Evolutionary conservation across 1,140 invertebrate genomes (phyloP), one percentile per base, ranked within the genome.

Genomic region (Nasonia vitripennis): DNA sequence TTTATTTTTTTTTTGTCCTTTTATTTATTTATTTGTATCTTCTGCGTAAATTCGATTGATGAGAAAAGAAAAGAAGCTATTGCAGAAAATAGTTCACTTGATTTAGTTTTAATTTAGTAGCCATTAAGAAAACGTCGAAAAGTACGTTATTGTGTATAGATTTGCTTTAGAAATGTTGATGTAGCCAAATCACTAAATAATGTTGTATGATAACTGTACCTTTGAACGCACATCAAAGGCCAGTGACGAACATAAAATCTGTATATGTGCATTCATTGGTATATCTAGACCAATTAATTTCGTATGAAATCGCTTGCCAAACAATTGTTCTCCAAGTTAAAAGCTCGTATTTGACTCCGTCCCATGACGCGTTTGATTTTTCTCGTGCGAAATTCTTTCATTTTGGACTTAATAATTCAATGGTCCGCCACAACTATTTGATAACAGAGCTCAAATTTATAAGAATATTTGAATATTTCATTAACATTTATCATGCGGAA

Each of bases 341-440:
- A 7, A 45, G 12, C 4, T 75, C 20, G 37, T 74, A 62, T 75
- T 62, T 82, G 71, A 82, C 81, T 82, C 81, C 71, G 71, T 82
- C 81, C 81, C 20, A 12, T 20, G 12, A 48, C 14, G 37, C 34
- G 31, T 81, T 81, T 70, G 4, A 34, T 37, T 75, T 34, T 62
- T 62, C 17, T 7, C 17, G n/a, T 51, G 48, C 7, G n/a, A 62
- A 62, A 62, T 20, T 3, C 7, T 75, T 75, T 45, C 17, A n/a
- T 75, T n/a, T 62, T 62, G 17, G 1, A 51, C 12, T 14, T 14
- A 11, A 11, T 11, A 11, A 17, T 14, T 51, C 11, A 51, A 51
- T 51, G 14, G 10, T 51, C 10, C 12, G 1, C 14, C 48, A 51
- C 11, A 14, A 51, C 12, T 14, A 12, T 51, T 51, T 17, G 11